Base-by-base conservation (phyloP, 1,140 invertebrate species). In the Sarcophaga bullata region DNA sequence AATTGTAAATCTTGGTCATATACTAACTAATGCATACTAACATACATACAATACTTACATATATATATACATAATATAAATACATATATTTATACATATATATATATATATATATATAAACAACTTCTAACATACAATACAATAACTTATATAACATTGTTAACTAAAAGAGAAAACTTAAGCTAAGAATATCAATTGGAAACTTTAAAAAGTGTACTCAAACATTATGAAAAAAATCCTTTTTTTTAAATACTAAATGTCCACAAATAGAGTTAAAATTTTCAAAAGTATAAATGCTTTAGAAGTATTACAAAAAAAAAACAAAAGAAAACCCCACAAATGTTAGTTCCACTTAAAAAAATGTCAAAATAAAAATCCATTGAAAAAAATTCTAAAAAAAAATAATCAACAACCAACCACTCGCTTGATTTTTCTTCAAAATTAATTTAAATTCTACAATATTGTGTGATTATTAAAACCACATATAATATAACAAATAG, bases 211-310 rank as follows among this genome's bases (percentile, higher is more conserved):
- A 62, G 1, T 15, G 19, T 19, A 68, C 19, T 58, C n/a, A 19
- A 68, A 68, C 0, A 17, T 68, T 68, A 25, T 68, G 62, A 13
- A 52, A 68, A 19, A 68, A 68, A 68, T 19, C n/a, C 10, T 10
- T 19, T 68, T 58, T 58, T 68, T 19, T 68, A 25, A 68, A 68
- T 68, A 19, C n/a, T 78, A 78, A 48, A 78, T 48, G 75, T 78
- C 75, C 75, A 78, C 50, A 48, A 76, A 78, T 78, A 78, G 75
- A 78, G 75, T 48, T 78, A 78, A 25, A 78, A 78, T 68, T 68
- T 68, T 68, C 62, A 68, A 52, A 50, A 76, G 11, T 52, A 50
- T 52, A 78, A 50, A 50, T 78, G 75, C 75, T 78, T 78, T 49
- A 78, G 75, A 50, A 68, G 62, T 68, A 68, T 68, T 58, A 68